phyloP scores from a whole-genome alignment of 2,113 vertebrate genomes.

The Ranitomeya variabilis region DNA sequence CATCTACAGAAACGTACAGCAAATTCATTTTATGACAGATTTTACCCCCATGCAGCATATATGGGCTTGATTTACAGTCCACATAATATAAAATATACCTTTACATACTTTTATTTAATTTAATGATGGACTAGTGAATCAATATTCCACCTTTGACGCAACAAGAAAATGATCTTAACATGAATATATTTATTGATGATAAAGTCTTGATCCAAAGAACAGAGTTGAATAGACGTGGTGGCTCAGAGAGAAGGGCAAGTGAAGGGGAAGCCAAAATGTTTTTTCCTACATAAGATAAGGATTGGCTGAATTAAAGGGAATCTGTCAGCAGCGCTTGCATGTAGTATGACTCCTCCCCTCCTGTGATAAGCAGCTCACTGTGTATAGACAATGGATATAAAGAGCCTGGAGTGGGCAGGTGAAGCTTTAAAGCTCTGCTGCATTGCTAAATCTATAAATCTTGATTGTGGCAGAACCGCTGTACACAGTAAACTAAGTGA shows the following conservation, averaged over 20 bases:
- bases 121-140: neutral
- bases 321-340: too few species aligned
- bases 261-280: neutral
- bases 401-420: too few species aligned
- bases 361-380: too few species aligned
- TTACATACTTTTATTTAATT: too few species aligned
- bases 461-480: too few species aligned
- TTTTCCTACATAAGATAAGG: neutral
- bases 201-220: neutral
- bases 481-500: too few species aligned
- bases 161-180: neutral
- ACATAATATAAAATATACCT: neutral
- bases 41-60: neutral
- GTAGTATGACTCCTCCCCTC: too few species aligned
- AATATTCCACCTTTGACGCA: neutral
- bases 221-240: neutral
- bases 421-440: too few species aligned
- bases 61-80: neutral
- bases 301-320: neutral
- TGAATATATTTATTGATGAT: neutral
- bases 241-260: neutral
- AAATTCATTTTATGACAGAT: neutral
- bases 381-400: too few species aligned
- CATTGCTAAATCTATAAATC: too few species aligned
- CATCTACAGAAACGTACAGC: constrained; percentile 2